Evolutionary conservation across 2,113 vertebrate genomes (phyloP).

Genomic region (Cololabis saira): DNA sequence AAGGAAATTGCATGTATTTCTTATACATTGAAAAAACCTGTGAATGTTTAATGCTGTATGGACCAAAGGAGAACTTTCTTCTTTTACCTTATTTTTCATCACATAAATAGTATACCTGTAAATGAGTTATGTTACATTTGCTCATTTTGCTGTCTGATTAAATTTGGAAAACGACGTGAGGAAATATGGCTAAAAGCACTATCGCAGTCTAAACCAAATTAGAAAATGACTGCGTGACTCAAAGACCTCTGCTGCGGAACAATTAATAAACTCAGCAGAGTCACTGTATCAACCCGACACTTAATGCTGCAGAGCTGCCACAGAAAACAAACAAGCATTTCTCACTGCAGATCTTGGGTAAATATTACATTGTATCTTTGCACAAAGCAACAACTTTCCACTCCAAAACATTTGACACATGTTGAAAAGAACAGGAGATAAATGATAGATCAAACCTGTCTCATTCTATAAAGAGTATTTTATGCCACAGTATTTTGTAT

Average conservation of each 20-base stretch:
- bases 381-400: no score
- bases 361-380: slow-evolving; percentile 36
- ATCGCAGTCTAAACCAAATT: slow-evolving; percentile 55
- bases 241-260: slow-evolving; percentile 56
- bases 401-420: no score
- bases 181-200: slow-evolving; percentile 58
- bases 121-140: slow-evolving; percentile 46
- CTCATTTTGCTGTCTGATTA: slow-evolving; percentile 56
- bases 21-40: not conserved
- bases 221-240: slow-evolving; percentile 65
- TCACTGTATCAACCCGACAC: slow-evolving; percentile 47
- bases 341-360: slow-evolving; percentile 32
- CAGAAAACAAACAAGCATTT: slow-evolving; percentile 49
- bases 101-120: no score
- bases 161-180: slow-evolving; percentile 60
- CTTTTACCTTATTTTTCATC: slow-evolving; percentile 27
- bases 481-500: no score
- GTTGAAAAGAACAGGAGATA: no score
- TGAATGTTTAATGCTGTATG: not conserved
- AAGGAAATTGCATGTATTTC: not conserved
- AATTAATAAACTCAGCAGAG: slow-evolving; percentile 66
- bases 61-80: slow-evolving; percentile 1
- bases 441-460: no score
- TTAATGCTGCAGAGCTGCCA: slow-evolving; percentile 28
- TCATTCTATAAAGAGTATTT: no score